Percentiles rank a stretch among this genome's conserved stretches.
Conservation (phyloP, 2,113 vertebrate genomes). For the Ciconia stormi region DNA sequence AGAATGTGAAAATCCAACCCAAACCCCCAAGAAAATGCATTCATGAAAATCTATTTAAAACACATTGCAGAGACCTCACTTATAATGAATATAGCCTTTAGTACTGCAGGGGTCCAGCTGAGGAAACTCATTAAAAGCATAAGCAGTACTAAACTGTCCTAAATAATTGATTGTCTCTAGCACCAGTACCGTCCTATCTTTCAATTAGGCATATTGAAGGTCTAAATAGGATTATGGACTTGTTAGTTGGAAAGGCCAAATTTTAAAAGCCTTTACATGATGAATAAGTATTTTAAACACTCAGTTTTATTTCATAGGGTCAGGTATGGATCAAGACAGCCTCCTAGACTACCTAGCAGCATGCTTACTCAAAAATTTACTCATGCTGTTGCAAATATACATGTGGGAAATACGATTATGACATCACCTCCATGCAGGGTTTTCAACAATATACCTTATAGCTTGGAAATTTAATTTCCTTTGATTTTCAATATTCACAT, state of each 20-base stretch:
- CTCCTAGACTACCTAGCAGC: neutral
- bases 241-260: neutral
- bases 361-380: neutral
- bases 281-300: neutral
- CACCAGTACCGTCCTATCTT: neutral
- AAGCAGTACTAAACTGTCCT: neutral
- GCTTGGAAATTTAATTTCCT: neutral
- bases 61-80: neutral
- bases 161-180: neutral
- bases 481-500: neutral
- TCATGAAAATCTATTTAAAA: neutral
- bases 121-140: neutral
- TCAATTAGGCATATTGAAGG: neutral
- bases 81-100: neutral
- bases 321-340: neutral
- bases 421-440: neutral
- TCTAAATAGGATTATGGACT: neutral
- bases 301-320: neutral
- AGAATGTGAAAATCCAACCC: rapidly evolving
- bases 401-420: neutral
- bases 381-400: neutral
- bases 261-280: neutral
- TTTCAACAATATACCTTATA: neutral
- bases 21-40: neutral
- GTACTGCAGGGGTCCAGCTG: neutral